Evolutionary conservation across 2,113 vertebrate species (phyloP).

Genomic region (Ivindomyrus marchei): DNA sequence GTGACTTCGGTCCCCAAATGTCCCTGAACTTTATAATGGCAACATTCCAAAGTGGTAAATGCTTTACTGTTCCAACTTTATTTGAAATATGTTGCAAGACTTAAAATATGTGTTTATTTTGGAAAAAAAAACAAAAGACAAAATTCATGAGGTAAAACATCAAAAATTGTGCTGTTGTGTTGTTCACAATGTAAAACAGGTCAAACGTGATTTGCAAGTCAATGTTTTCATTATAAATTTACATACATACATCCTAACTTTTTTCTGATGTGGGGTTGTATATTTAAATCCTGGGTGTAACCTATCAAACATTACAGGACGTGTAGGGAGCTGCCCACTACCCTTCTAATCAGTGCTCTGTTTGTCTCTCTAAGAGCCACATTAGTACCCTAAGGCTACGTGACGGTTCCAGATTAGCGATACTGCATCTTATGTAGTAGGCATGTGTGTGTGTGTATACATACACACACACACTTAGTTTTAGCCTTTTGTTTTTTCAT

Average conservation of each 20-base stretch:
- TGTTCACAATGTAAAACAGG: background rate
- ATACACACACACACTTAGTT: background rate
- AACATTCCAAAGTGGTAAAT: background rate
- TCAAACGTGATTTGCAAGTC: background rate
- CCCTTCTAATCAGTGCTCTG: background rate
- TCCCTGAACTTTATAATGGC: background rate
- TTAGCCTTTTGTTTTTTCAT: background rate
- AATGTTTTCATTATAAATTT: background rate
- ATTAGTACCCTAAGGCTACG: background rate
- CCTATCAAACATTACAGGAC: background rate
- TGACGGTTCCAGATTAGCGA: background rate
- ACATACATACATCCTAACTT: background rate
- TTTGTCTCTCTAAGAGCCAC: background rate
- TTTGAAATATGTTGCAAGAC: background rate
- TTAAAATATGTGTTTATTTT: background rate
- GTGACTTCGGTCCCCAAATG: background rate
- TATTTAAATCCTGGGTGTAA: background rate
- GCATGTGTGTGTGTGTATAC: background rate
- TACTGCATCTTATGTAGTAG: background rate
- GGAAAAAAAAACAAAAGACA: background rate
- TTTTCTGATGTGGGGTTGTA: too few relatives aligned
- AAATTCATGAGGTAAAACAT: background rate
- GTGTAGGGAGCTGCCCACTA: background rate
- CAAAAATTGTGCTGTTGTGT: background rate
- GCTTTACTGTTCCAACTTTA: background rate